These are phyloP conservation scores for Sorex maritimensis DNA, from an alignment of 2,797 vertebrate genomes.

Conservation along the genomic window DNA sequence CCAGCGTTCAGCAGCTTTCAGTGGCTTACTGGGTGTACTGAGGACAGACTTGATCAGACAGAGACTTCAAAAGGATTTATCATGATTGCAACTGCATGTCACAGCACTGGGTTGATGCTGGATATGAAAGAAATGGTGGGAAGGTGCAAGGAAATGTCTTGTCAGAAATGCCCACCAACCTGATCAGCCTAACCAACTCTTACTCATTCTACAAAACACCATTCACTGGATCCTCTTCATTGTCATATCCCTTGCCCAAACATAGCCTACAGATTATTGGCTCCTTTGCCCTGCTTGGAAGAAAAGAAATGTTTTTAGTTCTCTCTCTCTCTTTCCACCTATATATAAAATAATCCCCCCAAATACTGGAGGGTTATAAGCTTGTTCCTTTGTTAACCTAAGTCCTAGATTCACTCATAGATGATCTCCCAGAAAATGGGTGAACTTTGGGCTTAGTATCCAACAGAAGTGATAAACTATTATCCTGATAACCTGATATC, in stretches of 20 bases:
- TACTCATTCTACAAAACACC: neutral
- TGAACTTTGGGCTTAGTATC: neutral
- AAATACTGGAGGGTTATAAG: neutral
- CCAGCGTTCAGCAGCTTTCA: neutral
- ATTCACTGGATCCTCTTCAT: neutral
- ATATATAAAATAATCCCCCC: neutral
- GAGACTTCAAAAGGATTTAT: neutral
- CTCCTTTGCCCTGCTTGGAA: neutral
- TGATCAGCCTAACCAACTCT: neutral
- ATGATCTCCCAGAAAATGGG: neutral
- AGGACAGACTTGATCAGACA: neutral
- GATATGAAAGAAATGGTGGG: neutral
- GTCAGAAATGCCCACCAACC: neutral
- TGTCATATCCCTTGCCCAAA: neutral
- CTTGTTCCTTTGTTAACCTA: neutral
- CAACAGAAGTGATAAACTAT: no score
- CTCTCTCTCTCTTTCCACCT: neutral
- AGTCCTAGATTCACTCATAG: neutral
- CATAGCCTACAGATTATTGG: neutral
- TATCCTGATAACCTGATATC: no score
- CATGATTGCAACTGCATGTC: no score
- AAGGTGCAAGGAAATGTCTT: neutral
- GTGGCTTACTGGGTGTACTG: rapidly evolving
- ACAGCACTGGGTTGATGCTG: neutral
- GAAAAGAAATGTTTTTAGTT: neutral